Evolutionary conservation across 2,797 vertebrate genomes (phyloP).

Genomic region (Myotis findleyi): DNA sequence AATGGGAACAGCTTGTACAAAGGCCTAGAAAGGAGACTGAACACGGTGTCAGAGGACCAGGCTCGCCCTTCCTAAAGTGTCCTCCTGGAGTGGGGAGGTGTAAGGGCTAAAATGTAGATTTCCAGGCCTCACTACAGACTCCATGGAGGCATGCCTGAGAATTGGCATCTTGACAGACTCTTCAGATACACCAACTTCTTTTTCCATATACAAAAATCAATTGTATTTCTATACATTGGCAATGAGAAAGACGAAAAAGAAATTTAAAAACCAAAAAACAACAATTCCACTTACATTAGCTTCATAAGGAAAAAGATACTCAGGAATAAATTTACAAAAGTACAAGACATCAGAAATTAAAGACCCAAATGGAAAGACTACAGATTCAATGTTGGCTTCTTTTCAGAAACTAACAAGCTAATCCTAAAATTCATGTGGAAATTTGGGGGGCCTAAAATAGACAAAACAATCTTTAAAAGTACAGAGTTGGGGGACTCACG

Average conservation of each 20-base stretch:
- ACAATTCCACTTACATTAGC: neutral
- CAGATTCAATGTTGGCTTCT: neutral
- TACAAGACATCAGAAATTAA: neutral
- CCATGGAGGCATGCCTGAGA: neutral
- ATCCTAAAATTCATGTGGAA: neutral
- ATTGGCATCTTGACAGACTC: neutral
- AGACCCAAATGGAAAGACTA: neutral
- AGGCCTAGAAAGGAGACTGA: neutral
- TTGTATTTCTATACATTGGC: neutral
- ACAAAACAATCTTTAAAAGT: neutral
- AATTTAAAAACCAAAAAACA: neutral
- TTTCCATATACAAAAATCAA: neutral
- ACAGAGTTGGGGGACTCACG: neutral
- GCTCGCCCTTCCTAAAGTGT: neutral
- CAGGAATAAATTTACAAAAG: neutral
- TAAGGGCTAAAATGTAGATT: neutral
- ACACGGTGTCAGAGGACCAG: neutral
- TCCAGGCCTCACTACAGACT: neutral
- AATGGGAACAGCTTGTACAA: neutral
- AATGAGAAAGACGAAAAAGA: neutral
- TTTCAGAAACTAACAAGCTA: neutral
- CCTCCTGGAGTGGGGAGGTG: no score
- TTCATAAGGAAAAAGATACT: neutral
- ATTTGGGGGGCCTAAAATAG: neutral
- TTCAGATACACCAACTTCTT: neutral